phyloP scores from a whole-genome alignment of 30 jellyfish, hydroid and myxozoan species.

The Turritopsis dohrnii region DNA sequence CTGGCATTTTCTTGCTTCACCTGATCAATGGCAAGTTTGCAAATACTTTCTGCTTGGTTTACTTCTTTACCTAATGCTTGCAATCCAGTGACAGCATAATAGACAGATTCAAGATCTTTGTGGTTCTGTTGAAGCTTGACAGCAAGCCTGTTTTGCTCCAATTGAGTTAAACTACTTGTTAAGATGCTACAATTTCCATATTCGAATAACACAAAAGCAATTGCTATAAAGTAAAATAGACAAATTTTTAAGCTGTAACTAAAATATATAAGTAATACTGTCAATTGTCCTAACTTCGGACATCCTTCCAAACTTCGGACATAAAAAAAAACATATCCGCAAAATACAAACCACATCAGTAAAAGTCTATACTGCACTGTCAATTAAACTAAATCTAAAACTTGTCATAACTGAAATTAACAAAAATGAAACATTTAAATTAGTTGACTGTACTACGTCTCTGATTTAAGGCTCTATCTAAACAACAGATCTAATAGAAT shows the following conservation, averaged over 20 bases:
- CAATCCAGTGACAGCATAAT: conserved; percentile 56
- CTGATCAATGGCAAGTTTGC: conserved; percentile 43
- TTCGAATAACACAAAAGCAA: background rate
- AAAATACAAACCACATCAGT: too few species aligned
- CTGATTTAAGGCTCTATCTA: too few species aligned
- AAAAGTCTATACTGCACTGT: too few species aligned
- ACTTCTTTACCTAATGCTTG: conserved; percentile 67
- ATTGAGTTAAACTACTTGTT: background rate
- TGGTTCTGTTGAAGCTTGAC: conserved; percentile 29
- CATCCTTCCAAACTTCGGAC: too few species aligned
- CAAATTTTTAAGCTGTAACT: background rate
- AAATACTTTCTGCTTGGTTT: conserved; percentile 54
- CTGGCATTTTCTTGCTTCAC: conserved; percentile 30
- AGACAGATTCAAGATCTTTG: conserved; percentile 41
- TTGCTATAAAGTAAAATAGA: background rate
- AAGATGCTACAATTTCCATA: conserved; percentile 1
- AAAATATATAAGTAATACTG: too few species aligned
- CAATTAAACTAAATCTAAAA: too few species aligned
- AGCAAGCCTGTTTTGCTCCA: conserved; percentile 27
- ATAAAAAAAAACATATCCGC: too few species aligned
- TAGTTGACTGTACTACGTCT: too few species aligned
- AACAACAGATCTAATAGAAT: too few species aligned
- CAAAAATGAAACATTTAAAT: too few species aligned
- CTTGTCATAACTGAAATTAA: too few species aligned
- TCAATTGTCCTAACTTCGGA: too few species aligned